These are phyloP conservation scores for Zeuzera pyrina DNA, from an alignment of 2,888 invertebrate species.

Conservation along the genomic window DNA sequence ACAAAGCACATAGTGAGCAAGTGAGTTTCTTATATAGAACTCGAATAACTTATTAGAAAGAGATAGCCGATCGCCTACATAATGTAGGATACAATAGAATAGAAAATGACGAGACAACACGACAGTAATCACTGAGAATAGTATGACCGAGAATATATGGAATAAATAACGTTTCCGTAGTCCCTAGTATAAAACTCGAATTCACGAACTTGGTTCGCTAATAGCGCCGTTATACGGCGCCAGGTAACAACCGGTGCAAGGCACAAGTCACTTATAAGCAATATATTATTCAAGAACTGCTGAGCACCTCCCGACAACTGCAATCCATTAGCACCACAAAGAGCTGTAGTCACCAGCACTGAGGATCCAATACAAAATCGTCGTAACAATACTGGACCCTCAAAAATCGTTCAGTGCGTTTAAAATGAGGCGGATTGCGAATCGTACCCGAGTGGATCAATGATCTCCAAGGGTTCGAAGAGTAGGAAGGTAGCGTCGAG, in stretches of 20 bases:
- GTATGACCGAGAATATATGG: slow-evolving; percentile 16
- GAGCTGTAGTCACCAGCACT: too few species aligned
- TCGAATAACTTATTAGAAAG: slow-evolving; percentile 34
- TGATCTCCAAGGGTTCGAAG: slow-evolving; percentile 15
- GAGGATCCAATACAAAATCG: too few species aligned
- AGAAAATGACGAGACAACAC: slow-evolving; percentile 12
- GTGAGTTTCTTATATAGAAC: slow-evolving; percentile 42
- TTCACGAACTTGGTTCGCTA: slow-evolving; percentile 33
- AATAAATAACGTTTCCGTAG: slow-evolving; percentile 30
- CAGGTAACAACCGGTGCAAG: slow-evolving; percentile 3
- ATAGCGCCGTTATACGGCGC: slow-evolving; percentile 24
- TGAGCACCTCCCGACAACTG: slow-evolving; percentile 4
- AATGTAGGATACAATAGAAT: slow-evolving; percentile 3
- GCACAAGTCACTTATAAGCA: slow-evolving; percentile 7
- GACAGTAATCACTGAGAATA: slow-evolving; percentile 6
- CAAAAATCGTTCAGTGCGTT: too few species aligned
- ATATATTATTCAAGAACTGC: slow-evolving; percentile 6
- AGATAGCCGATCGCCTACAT: slow-evolving; percentile 14
- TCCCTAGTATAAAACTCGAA: slow-evolving; percentile 22
- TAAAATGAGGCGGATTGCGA: too few species aligned
- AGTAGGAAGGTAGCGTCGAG: slow-evolving; percentile 23
- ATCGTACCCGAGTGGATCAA: too few species aligned
- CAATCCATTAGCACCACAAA: too few species aligned
- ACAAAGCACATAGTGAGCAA: slow-evolving; percentile 65
- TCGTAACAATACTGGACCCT: too few species aligned